phyloP scores from a whole-genome alignment of 2,113 vertebrate species.

The Catharus bicknelli region DNA sequence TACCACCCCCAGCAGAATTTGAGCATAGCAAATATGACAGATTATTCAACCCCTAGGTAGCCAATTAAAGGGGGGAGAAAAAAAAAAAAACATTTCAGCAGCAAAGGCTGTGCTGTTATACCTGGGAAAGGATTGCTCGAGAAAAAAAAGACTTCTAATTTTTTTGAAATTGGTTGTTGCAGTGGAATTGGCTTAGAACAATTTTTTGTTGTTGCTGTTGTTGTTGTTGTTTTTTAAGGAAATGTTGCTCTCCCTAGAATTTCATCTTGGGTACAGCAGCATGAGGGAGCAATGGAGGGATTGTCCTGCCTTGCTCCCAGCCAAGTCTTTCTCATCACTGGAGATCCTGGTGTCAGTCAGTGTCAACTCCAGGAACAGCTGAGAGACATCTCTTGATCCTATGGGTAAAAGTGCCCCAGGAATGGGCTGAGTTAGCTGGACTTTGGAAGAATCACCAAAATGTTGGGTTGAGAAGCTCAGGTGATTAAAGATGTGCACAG shows the following conservation, averaged over 20 bases:
- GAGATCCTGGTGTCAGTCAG: not conserved
- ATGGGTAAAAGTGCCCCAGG: not conserved
- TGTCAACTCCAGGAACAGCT: not conserved
- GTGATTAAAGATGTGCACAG: not conserved
- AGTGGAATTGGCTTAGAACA: not conserved
- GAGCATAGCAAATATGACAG: not conserved
- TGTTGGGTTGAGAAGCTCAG: not conserved
- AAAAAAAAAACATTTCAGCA: not conserved
- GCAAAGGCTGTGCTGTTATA: not conserved
- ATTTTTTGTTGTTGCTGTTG: too few species aligned
- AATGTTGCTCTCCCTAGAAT: not conserved
- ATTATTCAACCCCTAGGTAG: not conserved
- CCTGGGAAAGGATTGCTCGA: not conserved
- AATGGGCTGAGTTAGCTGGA: not conserved
- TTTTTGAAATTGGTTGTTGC: not conserved
- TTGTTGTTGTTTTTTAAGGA: not conserved
- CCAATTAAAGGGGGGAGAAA: not conserved
- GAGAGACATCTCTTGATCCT: not conserved
- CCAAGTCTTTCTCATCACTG: not conserved
- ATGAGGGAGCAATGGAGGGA: fast-evolving
- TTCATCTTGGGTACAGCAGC: not conserved
- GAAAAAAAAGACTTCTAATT: not conserved
- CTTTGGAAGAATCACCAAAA: not conserved
- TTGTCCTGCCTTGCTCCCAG: not conserved
- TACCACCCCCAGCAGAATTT: not conserved